Percentiles rank a stretch among this genome's conserved stretches.
phyloP scores from a whole-genome alignment of 2,113 vertebrate genomes.

The Sitta europaea region DNA sequence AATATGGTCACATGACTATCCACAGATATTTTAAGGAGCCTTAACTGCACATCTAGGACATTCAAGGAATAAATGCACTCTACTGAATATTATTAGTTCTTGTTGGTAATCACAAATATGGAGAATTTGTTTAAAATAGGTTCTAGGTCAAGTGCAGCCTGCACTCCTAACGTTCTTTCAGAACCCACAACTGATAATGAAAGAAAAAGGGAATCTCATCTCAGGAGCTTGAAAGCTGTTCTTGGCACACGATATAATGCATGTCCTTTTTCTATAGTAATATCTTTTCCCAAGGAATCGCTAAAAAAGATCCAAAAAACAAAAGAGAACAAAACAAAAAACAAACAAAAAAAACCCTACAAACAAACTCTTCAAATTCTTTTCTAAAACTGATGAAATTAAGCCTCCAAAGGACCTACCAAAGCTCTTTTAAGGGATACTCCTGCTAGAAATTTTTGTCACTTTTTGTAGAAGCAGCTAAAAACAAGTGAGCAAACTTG shows the following conservation, averaged over 20 bases:
- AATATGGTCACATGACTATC: neutral
- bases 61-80: neutral
- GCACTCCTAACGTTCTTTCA: neutral
- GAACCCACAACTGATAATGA: neutral
- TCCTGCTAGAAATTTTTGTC: neutral
- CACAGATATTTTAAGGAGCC: neutral
- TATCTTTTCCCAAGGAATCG: neutral
- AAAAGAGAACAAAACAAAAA: neutral
- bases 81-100: neutral
- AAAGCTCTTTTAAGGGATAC: neutral
- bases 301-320: neutral
- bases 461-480: neutral
- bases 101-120: neutral
- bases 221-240: neutral
- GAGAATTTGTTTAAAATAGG: neutral
- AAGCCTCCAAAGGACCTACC: neutral
- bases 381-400: neutral
- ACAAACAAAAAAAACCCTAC: fast-evolving
- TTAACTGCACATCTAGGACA: neutral
- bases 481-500: neutral
- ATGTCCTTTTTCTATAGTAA: neutral
- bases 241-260: neutral
- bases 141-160: neutral
- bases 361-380: neutral
- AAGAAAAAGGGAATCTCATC: neutral